phyloP scores from a whole-genome alignment of 2,797 vertebrate species.

The Typhlichthys subterraneus region DNA sequence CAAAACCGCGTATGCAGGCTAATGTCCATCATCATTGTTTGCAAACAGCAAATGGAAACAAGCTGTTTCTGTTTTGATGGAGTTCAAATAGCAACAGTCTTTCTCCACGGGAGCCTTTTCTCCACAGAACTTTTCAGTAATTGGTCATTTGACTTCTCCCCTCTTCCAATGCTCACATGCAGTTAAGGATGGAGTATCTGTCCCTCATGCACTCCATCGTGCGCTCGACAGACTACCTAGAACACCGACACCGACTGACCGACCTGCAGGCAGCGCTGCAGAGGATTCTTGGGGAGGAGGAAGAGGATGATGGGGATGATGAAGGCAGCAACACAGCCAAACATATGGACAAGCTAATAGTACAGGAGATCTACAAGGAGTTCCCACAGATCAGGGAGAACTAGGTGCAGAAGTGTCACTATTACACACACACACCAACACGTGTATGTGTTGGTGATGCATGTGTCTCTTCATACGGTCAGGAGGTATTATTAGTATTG shows the following conservation, averaged over 20 bases:
- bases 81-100: too few species aligned
- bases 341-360: slow-evolving; percentile 97
- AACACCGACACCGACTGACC: slow-evolving; percentile 88
- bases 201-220: slow-evolving; percentile 96
- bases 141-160: slow-evolving; percentile 3
- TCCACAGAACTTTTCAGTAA: background rate
- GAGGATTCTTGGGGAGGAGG: slow-evolving; percentile 89
- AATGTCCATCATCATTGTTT: too few species aligned
- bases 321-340: slow-evolving; percentile 81
- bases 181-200: slow-evolving; percentile 97
- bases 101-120: background rate
- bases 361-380: slow-evolving; percentile 91
- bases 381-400: slow-evolving; percentile 84
- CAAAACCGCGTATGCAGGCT: too few species aligned
- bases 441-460: too few species aligned
- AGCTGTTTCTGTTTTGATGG: too few species aligned
- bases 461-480: slow-evolving; percentile 29
- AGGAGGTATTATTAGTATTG: slow-evolving; percentile 36
- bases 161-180: slow-evolving; percentile 22
- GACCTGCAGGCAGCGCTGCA: slow-evolving; percentile 91
- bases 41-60: too few species aligned
- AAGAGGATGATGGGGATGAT: slow-evolving; percentile 66
- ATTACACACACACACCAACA: too few species aligned
- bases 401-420: slow-evolving; percentile 53
- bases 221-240: slow-evolving; percentile 90